Conservation (phyloP, 2,888 invertebrate species). For the Lithosia quadra region DNA sequence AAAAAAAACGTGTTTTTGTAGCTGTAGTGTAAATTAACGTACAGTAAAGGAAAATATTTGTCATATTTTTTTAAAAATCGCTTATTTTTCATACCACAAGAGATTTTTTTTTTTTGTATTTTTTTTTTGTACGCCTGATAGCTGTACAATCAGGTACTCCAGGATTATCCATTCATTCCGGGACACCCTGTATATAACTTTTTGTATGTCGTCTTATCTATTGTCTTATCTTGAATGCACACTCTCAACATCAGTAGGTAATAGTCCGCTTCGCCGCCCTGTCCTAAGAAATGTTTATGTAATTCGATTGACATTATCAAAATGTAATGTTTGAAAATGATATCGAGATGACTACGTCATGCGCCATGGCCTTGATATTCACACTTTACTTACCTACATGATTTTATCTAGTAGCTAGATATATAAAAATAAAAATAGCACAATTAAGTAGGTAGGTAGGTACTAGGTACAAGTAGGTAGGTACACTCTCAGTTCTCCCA, state of each 20-base stretch:
- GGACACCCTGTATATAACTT: no score
- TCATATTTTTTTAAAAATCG: no score
- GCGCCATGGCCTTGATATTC: neutral
- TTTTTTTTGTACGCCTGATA: no score
- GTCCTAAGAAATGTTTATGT: neutral
- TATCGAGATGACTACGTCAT: neutral
- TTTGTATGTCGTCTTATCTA: neutral
- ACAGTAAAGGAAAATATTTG: no score
- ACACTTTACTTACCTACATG: neutral
- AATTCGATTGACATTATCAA: constrained; percentile 2
- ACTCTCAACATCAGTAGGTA: neutral
- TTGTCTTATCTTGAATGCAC: constrained; percentile 6
- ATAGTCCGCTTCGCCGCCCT: neutral
- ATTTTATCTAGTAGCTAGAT: neutral
- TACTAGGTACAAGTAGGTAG: neutral
- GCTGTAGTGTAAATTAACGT: no score
- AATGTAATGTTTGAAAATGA: neutral
- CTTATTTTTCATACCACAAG: no score
- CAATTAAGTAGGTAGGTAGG: no score
- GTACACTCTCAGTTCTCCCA: neutral
- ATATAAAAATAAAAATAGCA: neutral
- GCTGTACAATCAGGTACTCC: no score
- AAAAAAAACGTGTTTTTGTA: no score
- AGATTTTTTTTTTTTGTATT: no score
- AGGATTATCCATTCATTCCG: no score